Conservation (phyloP, 1,140 invertebrate species). For the Halesus radiatus region DNA sequence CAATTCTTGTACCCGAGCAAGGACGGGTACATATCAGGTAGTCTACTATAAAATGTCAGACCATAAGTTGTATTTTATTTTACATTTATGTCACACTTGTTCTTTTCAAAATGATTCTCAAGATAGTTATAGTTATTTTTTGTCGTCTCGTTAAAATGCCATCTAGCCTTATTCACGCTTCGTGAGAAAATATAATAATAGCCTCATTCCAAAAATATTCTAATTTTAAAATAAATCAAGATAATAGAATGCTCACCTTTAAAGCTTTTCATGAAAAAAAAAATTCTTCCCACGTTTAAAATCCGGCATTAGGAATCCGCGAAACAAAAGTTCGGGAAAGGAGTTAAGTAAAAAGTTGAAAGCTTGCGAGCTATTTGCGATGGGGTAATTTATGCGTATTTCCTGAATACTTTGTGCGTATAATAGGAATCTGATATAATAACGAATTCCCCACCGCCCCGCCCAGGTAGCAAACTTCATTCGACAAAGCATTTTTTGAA, state of each 20-base stretch:
- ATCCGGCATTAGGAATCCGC: too few species aligned
- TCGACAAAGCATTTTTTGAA: constrained; percentile 37
- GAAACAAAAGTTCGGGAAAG: constrained; percentile 23
- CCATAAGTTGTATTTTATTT: too few species aligned
- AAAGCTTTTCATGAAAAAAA: not conserved
- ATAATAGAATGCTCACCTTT: not conserved
- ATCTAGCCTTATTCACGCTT: too few species aligned
- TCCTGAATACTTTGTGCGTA: not conserved
- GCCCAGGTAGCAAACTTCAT: constrained; percentile 18
- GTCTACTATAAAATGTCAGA: too few species aligned
- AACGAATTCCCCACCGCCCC: constrained; percentile 24
- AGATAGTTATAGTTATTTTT: too few species aligned
- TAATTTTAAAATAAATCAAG: not conserved
- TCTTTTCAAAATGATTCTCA: too few species aligned
- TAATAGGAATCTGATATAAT: constrained; percentile 10
- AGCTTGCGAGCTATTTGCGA: constrained; percentile 19
- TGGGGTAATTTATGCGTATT: constrained; percentile 48
- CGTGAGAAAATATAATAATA: too few species aligned
- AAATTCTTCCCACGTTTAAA: not conserved
- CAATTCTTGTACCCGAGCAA: too few species aligned
- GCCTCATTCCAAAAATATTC: not conserved
- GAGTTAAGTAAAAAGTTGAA: constrained; percentile 17
- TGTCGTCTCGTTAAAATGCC: too few species aligned
- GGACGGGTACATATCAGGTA: too few species aligned
- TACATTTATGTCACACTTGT: too few species aligned